phyloP scores from a whole-genome alignment of 2,797 vertebrate species.

The Macropus fuliginosus region DNA sequence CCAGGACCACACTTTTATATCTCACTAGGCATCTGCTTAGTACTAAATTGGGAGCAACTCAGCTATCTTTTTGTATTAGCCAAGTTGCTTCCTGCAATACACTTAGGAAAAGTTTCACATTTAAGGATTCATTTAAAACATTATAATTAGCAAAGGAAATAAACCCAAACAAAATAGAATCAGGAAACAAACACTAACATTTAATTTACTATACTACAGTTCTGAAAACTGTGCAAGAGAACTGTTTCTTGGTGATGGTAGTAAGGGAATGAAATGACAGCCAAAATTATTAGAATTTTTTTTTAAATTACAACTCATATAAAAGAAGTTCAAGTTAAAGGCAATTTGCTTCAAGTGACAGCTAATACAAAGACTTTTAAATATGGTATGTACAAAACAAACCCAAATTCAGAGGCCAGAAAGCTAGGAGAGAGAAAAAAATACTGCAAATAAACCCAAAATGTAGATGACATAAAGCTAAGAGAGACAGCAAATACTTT shows the following conservation, averaged over 20 bases:
- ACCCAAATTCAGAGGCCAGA: neutral
- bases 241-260: neutral
- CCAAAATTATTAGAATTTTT: neutral
- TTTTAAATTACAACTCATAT: neutral
- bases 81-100: neutral
- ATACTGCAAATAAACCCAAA: neutral
- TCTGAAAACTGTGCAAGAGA: neutral
- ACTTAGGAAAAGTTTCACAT: neutral
- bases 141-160: slow-evolving; percentile 16
- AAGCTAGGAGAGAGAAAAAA: neutral
- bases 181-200: neutral
- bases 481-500: neutral
- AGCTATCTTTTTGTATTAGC: neutral
- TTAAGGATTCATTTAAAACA: slow-evolving; percentile 17
- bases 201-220: neutral
- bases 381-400: neutral
- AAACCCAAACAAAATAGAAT: neutral
- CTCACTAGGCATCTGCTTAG: slow-evolving; percentile 5
- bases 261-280: neutral
- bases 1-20: neutral
- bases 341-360: neutral
- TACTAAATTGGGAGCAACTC: slow-evolving; percentile 15
- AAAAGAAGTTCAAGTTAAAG: neutral
- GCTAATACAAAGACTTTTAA: neutral
- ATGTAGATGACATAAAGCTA: neutral